A percentile compares a stretch with the other conserved stretches of the same genome.
Conservation (phyloP, 2,888 invertebrate genomes). For the Ennomos erosarius region DNA sequence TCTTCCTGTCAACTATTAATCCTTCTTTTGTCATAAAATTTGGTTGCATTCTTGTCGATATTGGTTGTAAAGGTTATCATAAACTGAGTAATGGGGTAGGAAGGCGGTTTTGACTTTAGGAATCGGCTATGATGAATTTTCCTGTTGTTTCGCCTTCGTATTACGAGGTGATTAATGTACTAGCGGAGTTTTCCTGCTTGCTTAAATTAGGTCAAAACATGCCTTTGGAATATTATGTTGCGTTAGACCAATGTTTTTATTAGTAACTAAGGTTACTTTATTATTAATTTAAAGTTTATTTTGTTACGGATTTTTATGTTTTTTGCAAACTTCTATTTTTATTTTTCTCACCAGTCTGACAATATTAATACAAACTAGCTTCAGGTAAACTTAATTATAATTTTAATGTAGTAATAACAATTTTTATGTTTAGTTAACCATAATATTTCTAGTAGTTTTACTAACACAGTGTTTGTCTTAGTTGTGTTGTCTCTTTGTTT, state of each 20-base stretch:
- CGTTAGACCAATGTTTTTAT: neutral
- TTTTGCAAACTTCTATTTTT: neutral
- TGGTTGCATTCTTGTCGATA: constrained; percentile 62
- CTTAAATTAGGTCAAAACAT: constrained; percentile 29
- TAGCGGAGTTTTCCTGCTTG: constrained; percentile 19
- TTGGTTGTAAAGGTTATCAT: constrained; percentile 44
- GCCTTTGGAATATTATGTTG: constrained; percentile 16
- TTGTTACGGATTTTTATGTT: neutral
- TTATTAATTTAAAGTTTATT: no score
- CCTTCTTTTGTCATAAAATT: constrained; percentile 67
- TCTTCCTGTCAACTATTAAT: constrained; percentile 80
- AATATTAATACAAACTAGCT: no score
- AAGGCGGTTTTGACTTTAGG: constrained; percentile 27
- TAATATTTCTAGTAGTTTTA: no score
- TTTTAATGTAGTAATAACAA: no score
- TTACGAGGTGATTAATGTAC: constrained; percentile 30
- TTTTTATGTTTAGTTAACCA: no score
- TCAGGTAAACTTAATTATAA: no score
- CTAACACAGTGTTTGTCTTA: no score
- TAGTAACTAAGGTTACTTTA: neutral
- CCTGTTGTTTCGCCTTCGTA: constrained; percentile 27
- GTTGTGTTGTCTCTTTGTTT: no score
- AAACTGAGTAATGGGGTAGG: constrained; percentile 36
- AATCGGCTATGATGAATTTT: constrained; percentile 31
- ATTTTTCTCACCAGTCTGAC: no score